Percentiles rank a stretch among this genome's conserved stretches.
These are phyloP conservation scores for Zingel zingel DNA, from an alignment of 2,113 vertebrate species.

Conservation along the genomic window DNA sequence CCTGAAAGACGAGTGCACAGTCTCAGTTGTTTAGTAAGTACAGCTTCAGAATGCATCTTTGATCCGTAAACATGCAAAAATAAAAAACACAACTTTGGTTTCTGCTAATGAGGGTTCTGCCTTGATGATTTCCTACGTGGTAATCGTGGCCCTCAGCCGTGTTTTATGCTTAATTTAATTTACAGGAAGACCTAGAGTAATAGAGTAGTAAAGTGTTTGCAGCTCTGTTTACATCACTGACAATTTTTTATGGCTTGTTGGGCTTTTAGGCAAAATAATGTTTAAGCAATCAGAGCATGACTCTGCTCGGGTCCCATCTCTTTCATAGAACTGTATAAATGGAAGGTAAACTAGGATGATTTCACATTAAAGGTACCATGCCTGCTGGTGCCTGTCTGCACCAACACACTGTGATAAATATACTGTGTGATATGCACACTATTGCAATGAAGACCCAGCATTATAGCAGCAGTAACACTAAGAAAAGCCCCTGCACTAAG, in stretches of 20 bases:
- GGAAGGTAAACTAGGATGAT: conserved; percentile 13
- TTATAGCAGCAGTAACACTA: conserved; percentile 35
- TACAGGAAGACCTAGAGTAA: conserved; percentile 21
- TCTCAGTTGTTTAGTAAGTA: background rate
- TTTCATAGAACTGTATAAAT: conserved; percentile 19
- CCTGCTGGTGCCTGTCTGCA: conserved; percentile 4
- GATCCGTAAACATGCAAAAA: conserved; percentile 7
- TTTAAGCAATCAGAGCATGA: conserved; percentile 29
- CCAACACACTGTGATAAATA: conserved; percentile 18
- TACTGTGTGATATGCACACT: conserved; percentile 9
- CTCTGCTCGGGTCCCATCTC: background rate
- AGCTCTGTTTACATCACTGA: conserved; percentile 50
- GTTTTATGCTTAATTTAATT: conserved; percentile 42
- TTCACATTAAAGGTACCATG: conserved; percentile 17
- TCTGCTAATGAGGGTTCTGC: conserved; percentile 4
- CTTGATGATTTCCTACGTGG: conserved; percentile 26
- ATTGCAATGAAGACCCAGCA: conserved; percentile 2
- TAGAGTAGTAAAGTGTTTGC: background rate
- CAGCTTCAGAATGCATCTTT: background rate
- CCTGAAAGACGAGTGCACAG: background rate
- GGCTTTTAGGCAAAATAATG: conserved; percentile 42
- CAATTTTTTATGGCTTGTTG: conserved; percentile 36
- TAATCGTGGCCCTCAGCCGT: background rate
- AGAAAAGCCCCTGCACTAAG: conserved; percentile 25
- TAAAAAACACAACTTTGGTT: conserved; percentile 10